Conservation (phyloP, 2,888 invertebrate genomes). For the Parnassius glacialis region DNA sequence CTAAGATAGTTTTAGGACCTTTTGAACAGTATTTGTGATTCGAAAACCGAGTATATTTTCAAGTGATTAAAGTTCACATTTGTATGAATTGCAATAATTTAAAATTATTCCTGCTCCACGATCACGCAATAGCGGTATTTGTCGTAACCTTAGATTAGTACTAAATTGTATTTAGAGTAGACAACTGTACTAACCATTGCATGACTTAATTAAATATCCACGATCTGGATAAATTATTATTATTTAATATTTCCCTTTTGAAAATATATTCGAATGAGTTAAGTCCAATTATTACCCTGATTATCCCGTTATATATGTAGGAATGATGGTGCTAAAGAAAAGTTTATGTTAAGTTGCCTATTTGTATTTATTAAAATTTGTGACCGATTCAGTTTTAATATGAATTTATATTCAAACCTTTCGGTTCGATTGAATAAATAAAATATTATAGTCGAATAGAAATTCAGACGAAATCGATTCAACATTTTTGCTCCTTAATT, state of each 20-base stretch:
- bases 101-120: no score
- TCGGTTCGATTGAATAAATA: conserved; percentile 4
- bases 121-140: conserved; percentile 12
- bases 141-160: conserved; percentile 38
- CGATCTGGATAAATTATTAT: neutral
- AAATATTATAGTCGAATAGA: conserved; percentile 18
- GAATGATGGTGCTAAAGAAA: conserved; percentile 21
- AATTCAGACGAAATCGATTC: neutral
- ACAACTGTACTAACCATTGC: conserved; percentile 45
- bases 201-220: conserved; percentile 22
- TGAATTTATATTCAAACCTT: neutral
- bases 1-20: no score
- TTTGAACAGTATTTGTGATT: no score
- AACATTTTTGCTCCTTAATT: neutral
- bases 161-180: conserved; percentile 47
- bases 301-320: conserved; percentile 12
- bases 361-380: conserved; percentile 11
- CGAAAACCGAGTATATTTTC: no score
- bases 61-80: no score
- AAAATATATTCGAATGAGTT: conserved; percentile 1
- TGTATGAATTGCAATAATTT: no score
- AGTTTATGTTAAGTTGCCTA: conserved; percentile 20
- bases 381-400: conserved; percentile 1
- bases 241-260: conserved; percentile 1
- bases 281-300: conserved; percentile 13